Evolutionary conservation across 2,888 invertebrate genomes (phyloP), one percentile per base, ranked within the genome.

Genomic region (Hypolimnas misippus): DNA sequence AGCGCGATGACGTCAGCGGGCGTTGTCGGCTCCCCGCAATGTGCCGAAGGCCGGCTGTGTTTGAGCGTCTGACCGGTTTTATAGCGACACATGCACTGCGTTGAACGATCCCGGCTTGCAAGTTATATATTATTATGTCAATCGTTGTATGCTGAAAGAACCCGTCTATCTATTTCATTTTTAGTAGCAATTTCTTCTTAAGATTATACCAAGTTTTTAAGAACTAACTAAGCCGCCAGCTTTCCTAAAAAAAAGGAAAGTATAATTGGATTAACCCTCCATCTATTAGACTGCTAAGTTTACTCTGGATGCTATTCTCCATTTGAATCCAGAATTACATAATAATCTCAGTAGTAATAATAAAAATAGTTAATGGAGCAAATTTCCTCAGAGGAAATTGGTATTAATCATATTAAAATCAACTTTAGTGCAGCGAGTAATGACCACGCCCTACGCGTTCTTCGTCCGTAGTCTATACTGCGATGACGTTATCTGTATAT

Each of bases 1-100:
- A 91, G 86, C 87, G 77, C 25, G 80, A 72, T 91, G 89, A 89
- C 91, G 91, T 91, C 90, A 91, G 67, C 87, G 84, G 86, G 88
- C 87, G 89, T 82, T 70, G 71, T 68, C 70, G 65, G 69, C 57
- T 58, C 57, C 62, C 86, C 86, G 83, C 85, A 82, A 81, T 82
- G 77, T 73, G 65, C 73, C 85, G 90, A 89, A 90, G 90, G 91
- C 89, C 89, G 83, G 73, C 73, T 75, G 74, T 76, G 82, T 78
- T 68, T 74, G 82, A 76, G 73, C 76, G 82, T 84, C 86, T 81
- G 86, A 74, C 73, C 73, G 70, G 73, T 74, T 73, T 66, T 77
- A 77, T 75, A 75, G 73, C 77, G 74, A 78, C 81, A 83, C 78
- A 83, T 85, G 83, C 84, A 86, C 76, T 76, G 78, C 76, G 76